Conservation (phyloP, 92 coral and sea anemone genomes). For the Parazoanthus darwini region DNA sequence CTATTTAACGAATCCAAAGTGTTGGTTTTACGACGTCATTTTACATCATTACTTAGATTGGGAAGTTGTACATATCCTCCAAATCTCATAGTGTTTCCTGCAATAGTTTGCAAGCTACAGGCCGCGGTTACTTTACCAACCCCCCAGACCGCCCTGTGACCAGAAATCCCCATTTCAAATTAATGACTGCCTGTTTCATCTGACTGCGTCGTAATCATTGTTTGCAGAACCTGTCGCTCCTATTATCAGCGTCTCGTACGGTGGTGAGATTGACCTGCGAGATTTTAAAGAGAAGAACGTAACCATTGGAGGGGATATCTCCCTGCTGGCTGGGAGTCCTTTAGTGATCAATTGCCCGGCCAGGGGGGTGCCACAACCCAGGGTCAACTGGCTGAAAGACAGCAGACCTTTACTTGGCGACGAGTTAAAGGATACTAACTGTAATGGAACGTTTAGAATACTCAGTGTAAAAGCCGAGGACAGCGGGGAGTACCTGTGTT, state of each 20-base stretch:
- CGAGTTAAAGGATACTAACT: conserved; percentile 67
- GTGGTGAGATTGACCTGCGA: conserved; percentile 57
- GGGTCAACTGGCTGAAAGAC: conserved; percentile 78
- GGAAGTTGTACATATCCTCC: no score
- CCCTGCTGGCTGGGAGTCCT: conserved; percentile 64
- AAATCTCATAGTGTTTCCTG: no score
- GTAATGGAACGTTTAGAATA: conserved; percentile 72
- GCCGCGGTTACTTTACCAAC: no score
- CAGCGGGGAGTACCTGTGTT: conserved; percentile 78
- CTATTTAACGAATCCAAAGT: no score
- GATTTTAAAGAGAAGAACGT: conserved; percentile 63
- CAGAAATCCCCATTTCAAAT: no score
- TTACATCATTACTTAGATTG: no score
- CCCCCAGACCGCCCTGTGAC: no score
- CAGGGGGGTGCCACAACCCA: conserved; percentile 85
- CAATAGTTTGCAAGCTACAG: no score
- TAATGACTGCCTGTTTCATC: not conserved
- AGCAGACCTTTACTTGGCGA: conserved; percentile 57
- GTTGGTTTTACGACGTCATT: no score
- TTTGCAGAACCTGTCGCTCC: conserved; percentile 77
- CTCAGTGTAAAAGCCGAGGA: conserved; percentile 56
- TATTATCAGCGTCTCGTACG: conserved; percentile 59
- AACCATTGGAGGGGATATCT: conserved; percentile 71
- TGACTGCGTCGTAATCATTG: not conserved
- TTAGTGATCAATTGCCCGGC: conserved; percentile 75